phyloP scores from a whole-genome alignment of 2,113 vertebrate species.

The Acrocephalus kingi region DNA sequence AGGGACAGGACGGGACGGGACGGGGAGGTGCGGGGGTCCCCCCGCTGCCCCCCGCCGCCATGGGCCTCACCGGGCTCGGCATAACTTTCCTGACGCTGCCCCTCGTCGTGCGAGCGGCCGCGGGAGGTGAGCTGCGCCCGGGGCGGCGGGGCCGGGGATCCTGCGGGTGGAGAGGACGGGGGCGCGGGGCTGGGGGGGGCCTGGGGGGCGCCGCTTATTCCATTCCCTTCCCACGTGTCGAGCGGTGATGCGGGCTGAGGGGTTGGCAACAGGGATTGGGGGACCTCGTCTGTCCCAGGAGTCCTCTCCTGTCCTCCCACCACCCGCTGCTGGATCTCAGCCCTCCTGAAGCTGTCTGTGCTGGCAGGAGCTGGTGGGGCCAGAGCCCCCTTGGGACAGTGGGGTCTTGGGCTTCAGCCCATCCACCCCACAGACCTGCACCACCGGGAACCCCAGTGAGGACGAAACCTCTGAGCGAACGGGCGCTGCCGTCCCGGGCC shows the following conservation, averaged over 20 bases:
- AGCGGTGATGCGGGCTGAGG: not conserved
- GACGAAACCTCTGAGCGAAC: not conserved
- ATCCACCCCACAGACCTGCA: not conserved
- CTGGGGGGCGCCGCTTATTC: not conserved
- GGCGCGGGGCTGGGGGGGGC: accelerated
- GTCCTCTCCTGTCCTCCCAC: not conserved
- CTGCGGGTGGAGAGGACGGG: not conserved
- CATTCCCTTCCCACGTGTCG: not conserved
- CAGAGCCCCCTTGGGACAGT: not conserved
- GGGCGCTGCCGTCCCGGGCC: accelerated
- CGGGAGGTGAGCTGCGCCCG: conserved; percentile 44
- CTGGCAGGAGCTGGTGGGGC: not conserved
- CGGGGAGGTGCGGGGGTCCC: not conserved
- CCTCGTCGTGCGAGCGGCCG: conserved; percentile 34
- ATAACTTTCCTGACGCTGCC: conserved; percentile 59
- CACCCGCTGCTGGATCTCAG: not conserved
- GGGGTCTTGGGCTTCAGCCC: not conserved
- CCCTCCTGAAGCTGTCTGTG: not conserved
- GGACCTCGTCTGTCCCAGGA: not conserved
- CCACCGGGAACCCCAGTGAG: accelerated
- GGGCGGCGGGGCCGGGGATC: not conserved
- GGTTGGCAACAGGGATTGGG: not conserved
- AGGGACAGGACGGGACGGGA: not conserved
- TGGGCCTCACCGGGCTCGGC: conserved; percentile 3
- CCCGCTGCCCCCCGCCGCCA: not conserved